Evolutionary conservation across 2,113 vertebrate species (phyloP).

Genomic region (Plecotus auritus): DNA sequence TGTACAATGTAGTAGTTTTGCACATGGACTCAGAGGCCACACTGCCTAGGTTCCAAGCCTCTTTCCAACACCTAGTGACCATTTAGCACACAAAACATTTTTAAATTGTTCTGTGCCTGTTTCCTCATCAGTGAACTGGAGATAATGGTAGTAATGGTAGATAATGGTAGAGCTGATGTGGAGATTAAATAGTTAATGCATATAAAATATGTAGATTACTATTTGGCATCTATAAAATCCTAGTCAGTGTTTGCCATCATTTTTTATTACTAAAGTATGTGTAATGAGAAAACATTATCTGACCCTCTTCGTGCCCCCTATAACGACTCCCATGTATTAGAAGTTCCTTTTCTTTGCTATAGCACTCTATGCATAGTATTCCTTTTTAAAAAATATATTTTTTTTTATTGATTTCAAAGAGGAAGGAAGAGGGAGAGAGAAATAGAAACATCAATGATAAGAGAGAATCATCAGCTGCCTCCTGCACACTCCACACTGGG

Average conservation of each 20-base stretch:
- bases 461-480: too few species aligned
- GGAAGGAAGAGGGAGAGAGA: too few species aligned
- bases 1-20: not conserved
- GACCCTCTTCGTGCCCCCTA: not conserved
- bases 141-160: not conserved
- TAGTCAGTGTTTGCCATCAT: not conserved
- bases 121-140: not conserved
- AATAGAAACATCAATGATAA: too few species aligned
- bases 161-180: not conserved
- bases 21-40: not conserved
- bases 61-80: not conserved
- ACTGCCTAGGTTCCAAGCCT: not conserved
- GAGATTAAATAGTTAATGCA: not conserved
- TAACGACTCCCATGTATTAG: not conserved
- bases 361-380: not conserved
- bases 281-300: not conserved
- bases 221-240: not conserved
- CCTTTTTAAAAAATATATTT: not conserved
- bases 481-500: too few species aligned
- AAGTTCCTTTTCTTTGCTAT: not conserved
- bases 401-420: too few species aligned
- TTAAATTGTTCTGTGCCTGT: not conserved
- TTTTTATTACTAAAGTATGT: not conserved
- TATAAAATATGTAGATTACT: not conserved
- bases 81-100: not conserved